Percentiles rank a stretch among this genome's conserved stretches.
phyloP scores from a whole-genome alignment of 92 coral and sea anemone genomes.

The Paramuricea clavata region DNA sequence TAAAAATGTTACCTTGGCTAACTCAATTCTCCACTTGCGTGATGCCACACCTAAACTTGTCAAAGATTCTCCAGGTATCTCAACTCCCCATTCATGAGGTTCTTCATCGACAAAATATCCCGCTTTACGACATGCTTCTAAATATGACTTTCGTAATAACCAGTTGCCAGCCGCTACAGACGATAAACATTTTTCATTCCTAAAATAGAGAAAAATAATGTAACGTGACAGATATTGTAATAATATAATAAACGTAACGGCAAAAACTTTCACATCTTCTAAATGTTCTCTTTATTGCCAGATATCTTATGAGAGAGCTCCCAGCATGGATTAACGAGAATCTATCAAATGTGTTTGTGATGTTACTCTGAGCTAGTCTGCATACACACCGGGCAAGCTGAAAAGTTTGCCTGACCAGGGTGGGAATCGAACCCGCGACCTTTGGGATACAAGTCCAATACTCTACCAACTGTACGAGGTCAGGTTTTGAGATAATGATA shows the following conservation, averaged over 20 bases:
- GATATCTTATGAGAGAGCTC: too few relatives aligned
- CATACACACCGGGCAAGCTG: too few relatives aligned
- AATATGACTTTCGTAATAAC: conserved; percentile 94
- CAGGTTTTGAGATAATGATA: too few relatives aligned
- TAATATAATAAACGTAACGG: not conserved
- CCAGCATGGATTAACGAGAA: too few relatives aligned
- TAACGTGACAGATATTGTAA: not conserved
- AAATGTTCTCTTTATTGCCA: too few relatives aligned
- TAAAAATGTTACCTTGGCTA: conserved; percentile 59
- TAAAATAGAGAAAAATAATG: conserved; percentile 2
- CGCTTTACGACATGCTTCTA: conserved; percentile 92
- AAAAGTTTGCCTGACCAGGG: too few relatives aligned
- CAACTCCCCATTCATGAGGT: conserved; percentile 93
- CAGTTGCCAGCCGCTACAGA: conserved; percentile 98
- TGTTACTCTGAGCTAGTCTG: too few relatives aligned
- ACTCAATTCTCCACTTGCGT: conserved; percentile 84
- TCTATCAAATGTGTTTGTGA: too few relatives aligned
- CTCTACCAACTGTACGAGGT: too few relatives aligned
- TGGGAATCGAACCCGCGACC: too few relatives aligned
- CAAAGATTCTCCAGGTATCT: conserved; percentile 80
- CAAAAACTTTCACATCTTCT: too few relatives aligned
- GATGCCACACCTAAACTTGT: conserved; percentile 86
- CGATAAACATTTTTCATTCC: conserved; percentile 95
- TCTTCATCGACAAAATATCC: conserved; percentile 86
- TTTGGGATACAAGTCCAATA: too few relatives aligned